Evolutionary conservation across 2,113 vertebrate species (phyloP).

Genomic region (Trochalopteron elliotii): DNA sequence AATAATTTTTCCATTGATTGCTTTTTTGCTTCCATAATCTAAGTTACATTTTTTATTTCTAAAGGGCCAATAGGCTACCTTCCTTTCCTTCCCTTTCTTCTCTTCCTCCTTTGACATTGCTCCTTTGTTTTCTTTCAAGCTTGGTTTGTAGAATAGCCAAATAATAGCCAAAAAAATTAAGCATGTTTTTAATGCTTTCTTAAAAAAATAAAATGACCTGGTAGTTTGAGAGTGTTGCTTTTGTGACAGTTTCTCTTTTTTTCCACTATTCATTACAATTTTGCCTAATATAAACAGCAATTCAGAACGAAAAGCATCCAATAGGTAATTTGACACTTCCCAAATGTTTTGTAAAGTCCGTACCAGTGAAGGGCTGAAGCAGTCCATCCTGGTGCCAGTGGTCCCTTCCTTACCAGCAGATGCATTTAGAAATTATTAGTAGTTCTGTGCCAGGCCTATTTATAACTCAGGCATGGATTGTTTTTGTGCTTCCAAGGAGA

Average conservation of each 20-base stretch:
- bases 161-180: too few species aligned
- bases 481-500: slow-evolving; percentile 3
- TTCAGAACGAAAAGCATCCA: slow-evolving; percentile 25
- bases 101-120: not conserved
- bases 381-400: not conserved
- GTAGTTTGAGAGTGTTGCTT: not conserved
- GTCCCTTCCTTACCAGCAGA: not conserved
- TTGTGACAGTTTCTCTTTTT: slow-evolving; percentile 6
- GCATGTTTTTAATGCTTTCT: not conserved
- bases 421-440: slow-evolving; percentile 13
- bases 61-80: not conserved
- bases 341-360: not conserved
- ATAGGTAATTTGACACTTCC: not conserved
- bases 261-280: slow-evolving; percentile 3
- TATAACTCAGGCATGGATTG: not conserved
- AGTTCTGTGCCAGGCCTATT: not conserved
- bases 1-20: not conserved
- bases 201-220: not conserved
- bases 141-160: not conserved
- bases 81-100: not conserved
- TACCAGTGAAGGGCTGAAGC: not conserved
- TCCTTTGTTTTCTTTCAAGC: not conserved
- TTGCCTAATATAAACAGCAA: slow-evolving; percentile 1
- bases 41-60: not conserved
- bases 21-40: not conserved